Percentiles rank a stretch among this genome's conserved stretches.
Conservation (phyloP, 2,113 vertebrate genomes). For the Tragelaphus buxtoni region DNA sequence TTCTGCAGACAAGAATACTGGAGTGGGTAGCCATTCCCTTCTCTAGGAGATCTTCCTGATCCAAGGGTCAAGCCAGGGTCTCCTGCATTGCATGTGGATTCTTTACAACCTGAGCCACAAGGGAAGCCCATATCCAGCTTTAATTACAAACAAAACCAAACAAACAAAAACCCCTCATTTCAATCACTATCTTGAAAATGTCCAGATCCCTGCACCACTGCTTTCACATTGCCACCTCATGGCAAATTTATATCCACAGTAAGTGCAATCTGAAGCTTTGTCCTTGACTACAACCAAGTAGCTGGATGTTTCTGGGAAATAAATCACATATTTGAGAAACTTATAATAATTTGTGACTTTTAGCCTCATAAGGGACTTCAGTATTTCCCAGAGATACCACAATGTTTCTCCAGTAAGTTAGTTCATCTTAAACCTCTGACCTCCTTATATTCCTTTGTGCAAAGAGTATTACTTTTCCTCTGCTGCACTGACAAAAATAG, state of each 20-base stretch:
- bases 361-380: neutral
- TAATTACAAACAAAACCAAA: neutral
- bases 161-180: neutral
- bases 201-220: neutral
- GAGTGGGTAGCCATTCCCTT: neutral
- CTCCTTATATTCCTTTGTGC: neutral
- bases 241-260: neutral
- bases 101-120: neutral
- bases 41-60: neutral
- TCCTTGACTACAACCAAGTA: neutral
- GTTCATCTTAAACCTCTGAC: conserved; percentile 10
- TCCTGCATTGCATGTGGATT: neutral
- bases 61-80: neutral
- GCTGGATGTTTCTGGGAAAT: neutral
- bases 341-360: neutral
- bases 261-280: neutral
- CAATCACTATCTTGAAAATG: neutral
- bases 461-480: conserved; percentile 38
- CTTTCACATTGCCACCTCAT: neutral
- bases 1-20: neutral
- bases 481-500: conserved; percentile 16
- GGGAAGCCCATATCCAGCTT: neutral
- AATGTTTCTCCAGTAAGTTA: neutral
- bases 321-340: neutral
- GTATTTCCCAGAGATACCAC: conserved; percentile 25